phyloP scores from a whole-genome alignment of 2,888 invertebrate species.

The Alsophila aescularia region DNA sequence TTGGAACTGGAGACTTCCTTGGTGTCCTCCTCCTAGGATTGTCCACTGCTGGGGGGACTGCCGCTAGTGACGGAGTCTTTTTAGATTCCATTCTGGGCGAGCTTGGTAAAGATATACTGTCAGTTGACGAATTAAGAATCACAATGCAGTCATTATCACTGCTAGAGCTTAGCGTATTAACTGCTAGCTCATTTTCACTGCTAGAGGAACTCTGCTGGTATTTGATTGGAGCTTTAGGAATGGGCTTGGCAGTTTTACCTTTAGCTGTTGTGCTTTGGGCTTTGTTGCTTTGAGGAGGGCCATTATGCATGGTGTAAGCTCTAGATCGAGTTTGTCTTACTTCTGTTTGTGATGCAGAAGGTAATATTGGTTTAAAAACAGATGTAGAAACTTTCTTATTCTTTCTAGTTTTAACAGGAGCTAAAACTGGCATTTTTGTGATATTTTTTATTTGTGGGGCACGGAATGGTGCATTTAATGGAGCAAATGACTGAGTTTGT shows the following conservation, averaged over 20 bases:
- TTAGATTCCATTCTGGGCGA: conserved; percentile 48
- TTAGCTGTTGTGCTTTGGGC: conserved; percentile 34
- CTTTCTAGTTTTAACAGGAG: conserved; percentile 40
- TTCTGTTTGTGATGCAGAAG: conserved; percentile 24
- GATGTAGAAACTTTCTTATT: conserved; percentile 40
- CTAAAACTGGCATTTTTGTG: conserved; percentile 49
- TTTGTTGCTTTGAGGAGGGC: conserved; percentile 28
- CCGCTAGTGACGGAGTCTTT: background rate
- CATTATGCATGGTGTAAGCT: conserved; percentile 29
- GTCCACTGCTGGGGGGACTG: conserved; percentile 26
- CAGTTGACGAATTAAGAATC: background rate
- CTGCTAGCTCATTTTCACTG: conserved; percentile 4
- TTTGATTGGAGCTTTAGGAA: conserved; percentile 18
- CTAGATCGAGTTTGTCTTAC: conserved; percentile 34
- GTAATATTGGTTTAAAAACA: conserved; percentile 51
- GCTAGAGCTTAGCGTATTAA: background rate
- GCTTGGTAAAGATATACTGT: conserved; percentile 29
- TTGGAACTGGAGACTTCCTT: conserved; percentile 49
- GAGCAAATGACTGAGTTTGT: conserved; percentile 74
- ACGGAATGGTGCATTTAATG: conserved; percentile 79
- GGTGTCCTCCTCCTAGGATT: conserved; percentile 17
- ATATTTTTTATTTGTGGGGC: conserved; percentile 60
- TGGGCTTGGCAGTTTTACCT: conserved; percentile 34
- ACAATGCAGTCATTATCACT: background rate
- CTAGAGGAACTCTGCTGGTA: conserved; percentile 11